phyloP scores from a whole-genome alignment of 2,888 invertebrate species.

The Craniophora ligustri region DNA sequence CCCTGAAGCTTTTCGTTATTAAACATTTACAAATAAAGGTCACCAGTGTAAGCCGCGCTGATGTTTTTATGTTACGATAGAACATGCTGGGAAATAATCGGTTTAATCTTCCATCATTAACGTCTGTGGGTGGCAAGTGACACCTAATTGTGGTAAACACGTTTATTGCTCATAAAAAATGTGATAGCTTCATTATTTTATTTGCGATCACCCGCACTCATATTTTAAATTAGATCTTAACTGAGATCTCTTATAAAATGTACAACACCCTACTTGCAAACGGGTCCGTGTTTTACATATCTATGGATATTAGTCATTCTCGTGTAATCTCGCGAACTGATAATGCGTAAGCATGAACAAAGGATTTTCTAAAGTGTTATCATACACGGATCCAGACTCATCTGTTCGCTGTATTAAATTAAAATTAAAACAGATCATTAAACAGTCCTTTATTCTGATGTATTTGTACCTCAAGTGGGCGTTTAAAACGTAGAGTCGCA shows the following conservation, averaged over 20 bases:
- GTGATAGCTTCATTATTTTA: conserved; percentile 6
- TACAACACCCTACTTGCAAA: not conserved
- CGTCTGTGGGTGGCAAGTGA: conserved; percentile 12
- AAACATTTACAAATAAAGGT: conserved; percentile 32
- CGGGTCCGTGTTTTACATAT: not conserved
- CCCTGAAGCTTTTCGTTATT: conserved; percentile 19
- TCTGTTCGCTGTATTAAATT: too few relatives aligned
- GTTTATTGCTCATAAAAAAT: conserved; percentile 14
- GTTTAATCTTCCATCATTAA: conserved; percentile 40
- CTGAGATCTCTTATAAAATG: conserved; percentile 6
- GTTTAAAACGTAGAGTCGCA: conserved; percentile 8
- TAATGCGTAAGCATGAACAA: conserved; percentile 15
- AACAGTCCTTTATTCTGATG: conserved; percentile 7
- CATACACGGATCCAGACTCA: not conserved
- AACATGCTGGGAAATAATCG: conserved; percentile 24
- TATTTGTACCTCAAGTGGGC: conserved; percentile 5
- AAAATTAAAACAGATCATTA: too few relatives aligned
- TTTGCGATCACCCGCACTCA: not conserved
- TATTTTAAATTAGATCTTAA: conserved; percentile 17
- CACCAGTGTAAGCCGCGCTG: not conserved
- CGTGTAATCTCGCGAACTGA: not conserved
- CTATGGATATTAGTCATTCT: conserved; percentile 14
- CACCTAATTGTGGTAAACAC: conserved; percentile 17
- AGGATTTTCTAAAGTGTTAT: conserved; percentile 12
- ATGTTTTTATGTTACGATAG: conserved; percentile 42